Base-by-base conservation (phyloP, 2,797 vertebrate genomes). In the Decapterus maruadsi region DNA sequence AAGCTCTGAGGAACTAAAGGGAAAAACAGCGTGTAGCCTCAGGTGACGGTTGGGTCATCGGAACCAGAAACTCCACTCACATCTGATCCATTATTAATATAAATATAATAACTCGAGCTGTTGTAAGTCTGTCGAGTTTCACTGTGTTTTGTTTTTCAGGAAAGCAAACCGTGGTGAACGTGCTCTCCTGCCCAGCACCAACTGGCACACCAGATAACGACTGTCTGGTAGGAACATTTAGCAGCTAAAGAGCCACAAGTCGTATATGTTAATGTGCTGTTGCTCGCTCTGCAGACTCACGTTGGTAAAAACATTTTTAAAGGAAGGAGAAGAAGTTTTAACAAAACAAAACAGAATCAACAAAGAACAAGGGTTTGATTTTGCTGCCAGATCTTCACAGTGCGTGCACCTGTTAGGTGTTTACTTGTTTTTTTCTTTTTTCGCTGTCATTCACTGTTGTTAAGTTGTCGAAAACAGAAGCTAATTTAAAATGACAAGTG, bases 381-480 rank as follows among this genome's bases (percentile, higher is more conserved):
- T n/a, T 34, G 19, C 48, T 50, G n/a, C 9, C 48, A 20, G 20
- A 14, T 26, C 51, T 26, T 22, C 12, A 26, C 22, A 26, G 51
- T 26, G 22, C 50, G 22, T 5, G 10, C 3, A 5, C 50, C 13
- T 53, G 10, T 14, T 45, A 11, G 4, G 36, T 19, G 12, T 56
- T 29, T 14, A 55, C 31, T n/a, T n/a, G n/a, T n/a, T n/a, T n/a
- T n/a, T n/a, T n/a, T n/a, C n/a, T n/a, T n/a, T n/a, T n/a, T n/a
- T 9, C 0, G 13, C 2, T 34, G 11, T 50, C 31, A 26, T 14
- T 38, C 10, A 19, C 11, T 34, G 38, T 16, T 69, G 38, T 60
- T 42, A 60, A 59, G 42, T 42, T n/a, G n/a, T 9, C 42, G 20
- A 26, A 26, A 75, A 74, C 40, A 29, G 31, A 14, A 12, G 26